Conservation (phyloP, 2,113 vertebrate genomes). For the Callionymus lyra region DNA sequence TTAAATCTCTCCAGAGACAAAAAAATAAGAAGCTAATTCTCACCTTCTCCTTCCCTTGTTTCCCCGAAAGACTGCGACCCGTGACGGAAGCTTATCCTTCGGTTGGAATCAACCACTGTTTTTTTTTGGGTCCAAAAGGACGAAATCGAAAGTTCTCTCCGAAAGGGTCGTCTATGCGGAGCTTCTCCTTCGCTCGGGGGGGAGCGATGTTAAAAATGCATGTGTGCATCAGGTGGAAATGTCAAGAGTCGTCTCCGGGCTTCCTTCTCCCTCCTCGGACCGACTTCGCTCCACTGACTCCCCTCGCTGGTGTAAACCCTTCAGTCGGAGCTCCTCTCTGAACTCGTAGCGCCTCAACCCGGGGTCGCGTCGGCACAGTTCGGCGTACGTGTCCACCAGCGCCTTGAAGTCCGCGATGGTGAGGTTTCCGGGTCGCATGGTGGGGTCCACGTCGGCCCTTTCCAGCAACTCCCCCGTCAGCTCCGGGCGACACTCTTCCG, state of each 20-base stretch:
- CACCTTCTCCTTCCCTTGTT: constrained; percentile 8
- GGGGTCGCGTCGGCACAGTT: constrained; percentile 72
- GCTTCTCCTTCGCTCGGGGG: constrained; percentile 8
- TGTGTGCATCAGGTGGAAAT: constrained; percentile 49
- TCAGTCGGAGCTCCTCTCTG: constrained; percentile 77
- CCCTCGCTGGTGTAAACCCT: constrained; percentile 15
- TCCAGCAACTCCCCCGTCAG: constrained; percentile 73
- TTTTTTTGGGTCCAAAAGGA: too few species aligned
- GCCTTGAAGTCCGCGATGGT: constrained; percentile 75
- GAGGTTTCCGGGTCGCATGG: constrained; percentile 75
- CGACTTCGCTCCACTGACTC: neutral
- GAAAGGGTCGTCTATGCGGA: constrained; percentile 2
- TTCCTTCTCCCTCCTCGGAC: neutral
- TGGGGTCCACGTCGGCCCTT: constrained; percentile 80
- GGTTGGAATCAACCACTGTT: too few species aligned
- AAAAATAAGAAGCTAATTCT: constrained; percentile 14
- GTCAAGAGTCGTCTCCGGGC: constrained; percentile 28
- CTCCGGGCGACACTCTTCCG: constrained; percentile 69
- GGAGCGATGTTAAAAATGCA: constrained; percentile 51
- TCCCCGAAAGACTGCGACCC: constrained; percentile 15
- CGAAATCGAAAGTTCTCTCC: too few species aligned
- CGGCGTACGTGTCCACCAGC: constrained; percentile 74
- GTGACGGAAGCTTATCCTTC: too few species aligned
- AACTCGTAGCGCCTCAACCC: constrained; percentile 73
- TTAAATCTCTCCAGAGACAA: too few species aligned